Evolutionary conservation across 2,113 vertebrate species (phyloP).

Genomic region (Noturus placidus): DNA sequence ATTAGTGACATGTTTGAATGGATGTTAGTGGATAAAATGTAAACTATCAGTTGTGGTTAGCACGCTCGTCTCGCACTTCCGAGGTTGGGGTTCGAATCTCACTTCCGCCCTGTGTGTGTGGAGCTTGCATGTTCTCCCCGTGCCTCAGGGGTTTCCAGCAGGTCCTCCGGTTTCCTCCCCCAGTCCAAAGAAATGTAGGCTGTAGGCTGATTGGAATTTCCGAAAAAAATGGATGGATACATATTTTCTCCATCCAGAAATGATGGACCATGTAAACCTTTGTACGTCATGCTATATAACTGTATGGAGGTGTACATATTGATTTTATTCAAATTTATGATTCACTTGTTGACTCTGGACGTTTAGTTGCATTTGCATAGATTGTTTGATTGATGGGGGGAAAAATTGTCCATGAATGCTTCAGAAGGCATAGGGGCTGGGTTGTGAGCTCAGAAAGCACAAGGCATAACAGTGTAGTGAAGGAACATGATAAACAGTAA

Average conservation of each 20-base stretch:
- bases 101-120: too few species aligned
- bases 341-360: not conserved
- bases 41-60: too few species aligned
- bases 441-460: not conserved
- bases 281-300: not conserved
- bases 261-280: not conserved
- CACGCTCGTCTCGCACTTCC: too few species aligned
- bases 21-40: too few species aligned
- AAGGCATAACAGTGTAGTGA: not conserved
- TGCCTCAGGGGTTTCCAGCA: too few species aligned
- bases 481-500: slow-evolving; percentile 46
- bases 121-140: too few species aligned
- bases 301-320: not conserved
- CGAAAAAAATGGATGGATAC: too few species aligned
- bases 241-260: not conserved
- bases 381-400: not conserved
- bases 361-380: not conserved
- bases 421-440: not conserved
- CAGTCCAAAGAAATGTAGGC: too few species aligned
- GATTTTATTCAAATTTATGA: not conserved
- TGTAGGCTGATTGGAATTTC: too few species aligned
- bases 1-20: not conserved
- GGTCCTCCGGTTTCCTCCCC: too few species aligned
- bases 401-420: not conserved
- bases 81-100: too few species aligned